A percentile compares a stretch with the other conserved stretches of the same genome.
Evolutionary conservation across 2,888 invertebrate genomes (phyloP).

Genomic region (Ormia ochracea): DNA sequence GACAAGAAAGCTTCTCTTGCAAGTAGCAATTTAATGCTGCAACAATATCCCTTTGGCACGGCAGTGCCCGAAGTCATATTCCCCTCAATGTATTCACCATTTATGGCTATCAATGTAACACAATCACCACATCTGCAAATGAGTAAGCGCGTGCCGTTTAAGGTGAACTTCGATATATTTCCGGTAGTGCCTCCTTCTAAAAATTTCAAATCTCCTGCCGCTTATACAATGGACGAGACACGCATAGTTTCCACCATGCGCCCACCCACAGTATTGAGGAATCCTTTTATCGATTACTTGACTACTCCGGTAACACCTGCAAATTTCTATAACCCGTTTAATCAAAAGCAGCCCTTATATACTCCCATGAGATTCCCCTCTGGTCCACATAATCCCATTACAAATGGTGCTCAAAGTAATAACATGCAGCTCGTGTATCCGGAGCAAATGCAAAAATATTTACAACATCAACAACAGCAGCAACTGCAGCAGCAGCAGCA

Average conservation of each 20-base stretch:
- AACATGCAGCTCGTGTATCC: conserved; percentile 60
- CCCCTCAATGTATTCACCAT: conserved; percentile 65
- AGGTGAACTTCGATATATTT: conserved; percentile 82
- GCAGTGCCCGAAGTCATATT: conserved; percentile 64
- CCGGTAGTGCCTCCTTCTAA: conserved; percentile 77
- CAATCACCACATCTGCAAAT: conserved; percentile 66
- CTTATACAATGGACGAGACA: conserved; percentile 67
- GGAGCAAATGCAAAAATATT: conserved; percentile 55
- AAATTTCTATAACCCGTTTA: conserved; percentile 49
- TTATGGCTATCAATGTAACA: conserved; percentile 69
- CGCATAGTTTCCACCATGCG: conserved; percentile 68
- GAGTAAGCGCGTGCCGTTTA: conserved; percentile 79
- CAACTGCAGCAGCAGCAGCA: conserved; percentile 50
- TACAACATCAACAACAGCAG: conserved; percentile 42
- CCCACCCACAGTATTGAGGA: conserved; percentile 67
- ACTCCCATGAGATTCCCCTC: conserved; percentile 70
- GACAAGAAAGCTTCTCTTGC: conserved; percentile 55
- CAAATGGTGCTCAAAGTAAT: conserved; percentile 59
- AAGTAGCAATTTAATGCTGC: conserved; percentile 57
- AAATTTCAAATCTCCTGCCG: conserved; percentile 64
- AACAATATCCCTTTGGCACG: conserved; percentile 67
- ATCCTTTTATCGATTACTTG: conserved; percentile 69
- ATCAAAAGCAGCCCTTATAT: conserved; percentile 61
- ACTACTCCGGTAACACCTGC: conserved; percentile 61
- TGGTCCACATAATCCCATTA: conserved; percentile 26